Evolutionary conservation across 2,797 vertebrate genomes (phyloP), one percentile per base, ranked within the genome.

Genomic region (Urophycis tenuis): DNA sequence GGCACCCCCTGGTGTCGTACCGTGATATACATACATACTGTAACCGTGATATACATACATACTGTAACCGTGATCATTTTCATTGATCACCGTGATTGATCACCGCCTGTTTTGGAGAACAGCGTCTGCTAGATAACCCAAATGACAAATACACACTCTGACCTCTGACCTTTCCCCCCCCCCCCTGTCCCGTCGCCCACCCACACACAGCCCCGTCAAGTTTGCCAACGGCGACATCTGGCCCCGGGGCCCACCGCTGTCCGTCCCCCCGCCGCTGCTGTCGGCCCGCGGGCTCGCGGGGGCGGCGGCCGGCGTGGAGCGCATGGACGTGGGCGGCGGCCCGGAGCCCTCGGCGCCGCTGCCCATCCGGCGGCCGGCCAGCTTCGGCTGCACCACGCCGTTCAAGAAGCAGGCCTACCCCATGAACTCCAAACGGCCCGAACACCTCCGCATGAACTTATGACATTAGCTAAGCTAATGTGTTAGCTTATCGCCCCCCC

Each of bases 381-480:
- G 94, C 60, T 60, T 60, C 53, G 81, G 87, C 77, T 96, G 94
- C 92, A 90, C 93, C n/a, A 95, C 93, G 84, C 96, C 95, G 34
- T 96, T 96, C 86, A 99, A 99, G 92, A 97, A 98, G 86, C 97
- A 98, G 87, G 92, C 95, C 77, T 99, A 97, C 75, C 97, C 98
- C 1, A 94, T 97, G 82, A 90, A 95, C 76, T 95, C 96, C 83
- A 99, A 99, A 85, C 91, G 98, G 81, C 97, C 98, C 64, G 98
- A 98, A 88, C 97, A 99, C 94, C 92, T 99, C 91, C 96, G 96
- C 87, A 98, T 99, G 97, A 99, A 99, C 92, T 96, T 99, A 98
- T 99, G 98, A 99, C 96, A 2, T 25, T 60, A 25, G 53, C 53
- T 10, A 22, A 60, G 84, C 79, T 73, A 1, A 14, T 73, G 75